phyloP scores from a whole-genome alignment of 2,113 vertebrate genomes.

The Ameiurus melas region DNA sequence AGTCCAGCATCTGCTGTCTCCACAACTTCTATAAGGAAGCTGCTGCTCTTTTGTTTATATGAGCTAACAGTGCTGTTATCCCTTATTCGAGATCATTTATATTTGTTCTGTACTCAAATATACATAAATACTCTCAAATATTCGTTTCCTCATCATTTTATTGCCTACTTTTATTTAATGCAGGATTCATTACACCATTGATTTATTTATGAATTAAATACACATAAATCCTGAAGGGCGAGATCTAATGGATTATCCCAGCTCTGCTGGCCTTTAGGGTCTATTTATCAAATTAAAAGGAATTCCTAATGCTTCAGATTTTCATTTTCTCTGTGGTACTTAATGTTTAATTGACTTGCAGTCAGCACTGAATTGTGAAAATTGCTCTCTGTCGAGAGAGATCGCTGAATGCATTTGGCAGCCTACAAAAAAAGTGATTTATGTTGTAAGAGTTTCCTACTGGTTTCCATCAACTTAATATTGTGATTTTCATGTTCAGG shows the following conservation, averaged over 20 bases:
- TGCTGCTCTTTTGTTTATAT: neutral
- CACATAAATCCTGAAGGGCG: slow-evolving; percentile 52
- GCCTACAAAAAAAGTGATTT: neutral
- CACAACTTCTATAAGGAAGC: neutral
- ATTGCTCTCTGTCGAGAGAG: slow-evolving; percentile 42
- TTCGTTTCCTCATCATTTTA: slow-evolving; percentile 13
- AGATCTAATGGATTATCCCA: slow-evolving; percentile 53
- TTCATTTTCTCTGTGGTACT: slow-evolving; percentile 45
- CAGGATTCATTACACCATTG: slow-evolving; percentile 35
- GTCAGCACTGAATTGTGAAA: slow-evolving; percentile 41
- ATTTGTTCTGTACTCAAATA: too few species aligned
- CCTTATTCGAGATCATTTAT: neutral
- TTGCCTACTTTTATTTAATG: slow-evolving; percentile 48
- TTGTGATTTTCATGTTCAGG: slow-evolving; percentile 55
- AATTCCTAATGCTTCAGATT: slow-evolving; percentile 56
- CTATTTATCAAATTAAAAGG: slow-evolving; percentile 59
- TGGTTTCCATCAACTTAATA: neutral
- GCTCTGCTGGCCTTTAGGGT: slow-evolving; percentile 53
- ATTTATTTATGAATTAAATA: slow-evolving; percentile 59
- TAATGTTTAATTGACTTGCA: slow-evolving; percentile 51
- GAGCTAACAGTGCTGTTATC: neutral
- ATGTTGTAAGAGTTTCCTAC: neutral
- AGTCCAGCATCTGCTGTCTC: neutral
- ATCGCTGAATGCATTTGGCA: slow-evolving; percentile 32
- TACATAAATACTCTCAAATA: neutral